phyloP scores from a whole-genome alignment of 64 coral and sea anemone genomes.

The Pocillopora verrucosa region DNA sequence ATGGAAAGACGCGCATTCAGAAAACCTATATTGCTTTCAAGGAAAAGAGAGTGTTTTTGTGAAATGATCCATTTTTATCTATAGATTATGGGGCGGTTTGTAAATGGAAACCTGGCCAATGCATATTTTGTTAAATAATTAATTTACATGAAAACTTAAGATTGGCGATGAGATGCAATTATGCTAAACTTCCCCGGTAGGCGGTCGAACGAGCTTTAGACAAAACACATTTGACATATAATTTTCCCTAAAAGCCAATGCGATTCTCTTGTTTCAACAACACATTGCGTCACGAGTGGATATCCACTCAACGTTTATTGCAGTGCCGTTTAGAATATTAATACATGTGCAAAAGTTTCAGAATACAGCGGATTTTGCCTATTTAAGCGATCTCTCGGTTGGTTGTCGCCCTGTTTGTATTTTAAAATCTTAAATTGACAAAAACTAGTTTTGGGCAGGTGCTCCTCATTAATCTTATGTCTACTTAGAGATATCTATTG shows the following conservation, averaged over 20 bases:
- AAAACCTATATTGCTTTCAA: background rate
- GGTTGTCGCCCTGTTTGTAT: too few relatives aligned
- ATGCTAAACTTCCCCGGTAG: background rate
- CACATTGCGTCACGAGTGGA: too few relatives aligned
- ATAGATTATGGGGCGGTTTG: background rate
- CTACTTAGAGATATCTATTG: slow-evolving; percentile 1
- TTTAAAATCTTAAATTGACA: too few relatives aligned
- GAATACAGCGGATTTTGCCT: too few relatives aligned
- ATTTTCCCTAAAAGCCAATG: too few relatives aligned
- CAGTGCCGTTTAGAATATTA: too few relatives aligned
- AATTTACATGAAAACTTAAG: slow-evolving; percentile 12
- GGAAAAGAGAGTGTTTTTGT: background rate
- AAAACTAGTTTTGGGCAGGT: slow-evolving; percentile 12
- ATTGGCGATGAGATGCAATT: slow-evolving; percentile 4
- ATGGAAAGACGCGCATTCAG: background rate
- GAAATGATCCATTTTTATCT: background rate
- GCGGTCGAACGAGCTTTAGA: too few relatives aligned
- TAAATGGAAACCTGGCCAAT: slow-evolving; percentile 3
- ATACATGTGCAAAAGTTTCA: too few relatives aligned
- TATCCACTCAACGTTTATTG: too few relatives aligned
- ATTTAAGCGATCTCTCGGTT: too few relatives aligned
- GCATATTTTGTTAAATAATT: slow-evolving; percentile 8
- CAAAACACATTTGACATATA: too few relatives aligned
- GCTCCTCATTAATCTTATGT: slow-evolving; percentile 2
- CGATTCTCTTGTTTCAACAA: too few relatives aligned